Percentiles rank a stretch among this genome's conserved stretches.
Evolutionary conservation across 2,888 invertebrate species (phyloP).

Genomic region (Acanthoscelides obtectus): DNA sequence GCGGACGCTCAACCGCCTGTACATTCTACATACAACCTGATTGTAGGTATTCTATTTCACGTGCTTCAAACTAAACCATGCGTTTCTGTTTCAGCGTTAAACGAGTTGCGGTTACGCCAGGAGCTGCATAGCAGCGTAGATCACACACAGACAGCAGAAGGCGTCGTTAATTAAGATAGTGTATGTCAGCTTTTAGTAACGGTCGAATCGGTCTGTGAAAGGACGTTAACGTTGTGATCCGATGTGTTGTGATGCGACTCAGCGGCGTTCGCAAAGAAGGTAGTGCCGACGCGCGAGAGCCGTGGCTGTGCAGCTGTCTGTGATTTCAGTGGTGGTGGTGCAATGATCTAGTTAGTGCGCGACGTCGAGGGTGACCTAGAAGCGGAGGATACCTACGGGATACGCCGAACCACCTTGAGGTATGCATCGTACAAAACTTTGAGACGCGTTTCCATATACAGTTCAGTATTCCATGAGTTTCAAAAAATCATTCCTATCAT

Average conservation of each 20-base stretch:
- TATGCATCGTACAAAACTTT: no score
- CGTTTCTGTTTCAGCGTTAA: neutral
- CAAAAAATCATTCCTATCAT: no score
- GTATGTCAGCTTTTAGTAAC: neutral
- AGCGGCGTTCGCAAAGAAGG: neutral
- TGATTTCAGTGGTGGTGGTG: neutral
- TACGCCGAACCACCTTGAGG: neutral
- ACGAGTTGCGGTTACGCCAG: neutral
- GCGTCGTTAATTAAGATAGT: neutral
- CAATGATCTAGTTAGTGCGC: neutral
- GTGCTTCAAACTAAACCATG: neutral
- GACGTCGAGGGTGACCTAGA: neutral
- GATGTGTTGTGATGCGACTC: neutral
- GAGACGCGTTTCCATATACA: no score
- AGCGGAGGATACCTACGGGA: neutral
- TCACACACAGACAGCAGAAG: neutral
- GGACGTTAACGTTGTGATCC: neutral
- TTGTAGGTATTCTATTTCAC: neutral
- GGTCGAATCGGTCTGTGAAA: neutral
- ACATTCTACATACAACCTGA: neutral
- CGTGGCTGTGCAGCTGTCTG: no score
- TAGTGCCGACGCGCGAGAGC: neutral
- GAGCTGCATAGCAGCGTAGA: neutral
- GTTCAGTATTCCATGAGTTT: no score
- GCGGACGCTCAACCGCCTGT: neutral